Percentiles rank a stretch among this genome's conserved stretches.
Evolutionary conservation across 2,113 vertebrate genomes (phyloP).

Genomic region (Boulengeromyrus knoepffleri): DNA sequence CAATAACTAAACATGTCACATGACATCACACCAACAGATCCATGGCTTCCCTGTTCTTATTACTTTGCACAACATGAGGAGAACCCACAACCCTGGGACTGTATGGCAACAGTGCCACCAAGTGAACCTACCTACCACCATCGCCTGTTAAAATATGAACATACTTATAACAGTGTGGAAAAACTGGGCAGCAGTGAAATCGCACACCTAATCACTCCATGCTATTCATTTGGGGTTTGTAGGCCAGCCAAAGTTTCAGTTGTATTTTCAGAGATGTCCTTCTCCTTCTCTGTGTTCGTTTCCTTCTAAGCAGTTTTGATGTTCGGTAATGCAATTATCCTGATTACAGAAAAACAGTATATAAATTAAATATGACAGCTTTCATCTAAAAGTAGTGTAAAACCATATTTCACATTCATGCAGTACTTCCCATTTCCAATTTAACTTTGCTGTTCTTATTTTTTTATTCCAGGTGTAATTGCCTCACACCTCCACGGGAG

Average conservation of each 20-base stretch:
- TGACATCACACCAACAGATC: background rate
- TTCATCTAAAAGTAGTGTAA: background rate
- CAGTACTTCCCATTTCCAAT: background rate
- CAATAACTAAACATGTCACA: background rate
- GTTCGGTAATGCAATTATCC: background rate
- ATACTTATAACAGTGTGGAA: background rate
- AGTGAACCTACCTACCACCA: background rate
- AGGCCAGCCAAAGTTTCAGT: background rate
- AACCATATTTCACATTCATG: background rate
- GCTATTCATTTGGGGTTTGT: background rate
- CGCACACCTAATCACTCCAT: background rate
- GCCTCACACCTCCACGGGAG: too few relatives aligned
- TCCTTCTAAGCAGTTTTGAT: background rate
- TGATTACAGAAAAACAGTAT: background rate
- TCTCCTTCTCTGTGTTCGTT: background rate
- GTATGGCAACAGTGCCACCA: background rate
- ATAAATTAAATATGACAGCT: background rate
- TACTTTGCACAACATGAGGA: background rate
- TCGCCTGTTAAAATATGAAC: background rate
- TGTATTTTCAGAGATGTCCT: too few relatives aligned
- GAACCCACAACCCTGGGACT: background rate
- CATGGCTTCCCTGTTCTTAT: background rate
- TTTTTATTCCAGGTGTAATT: too few relatives aligned
- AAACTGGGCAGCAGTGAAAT: background rate
- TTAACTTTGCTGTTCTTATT: too few relatives aligned